Evolutionary conservation across 2,113 vertebrate species (phyloP), one percentile per base, ranked within the genome.

Genomic region (Chlorodrepanis virens): DNA sequence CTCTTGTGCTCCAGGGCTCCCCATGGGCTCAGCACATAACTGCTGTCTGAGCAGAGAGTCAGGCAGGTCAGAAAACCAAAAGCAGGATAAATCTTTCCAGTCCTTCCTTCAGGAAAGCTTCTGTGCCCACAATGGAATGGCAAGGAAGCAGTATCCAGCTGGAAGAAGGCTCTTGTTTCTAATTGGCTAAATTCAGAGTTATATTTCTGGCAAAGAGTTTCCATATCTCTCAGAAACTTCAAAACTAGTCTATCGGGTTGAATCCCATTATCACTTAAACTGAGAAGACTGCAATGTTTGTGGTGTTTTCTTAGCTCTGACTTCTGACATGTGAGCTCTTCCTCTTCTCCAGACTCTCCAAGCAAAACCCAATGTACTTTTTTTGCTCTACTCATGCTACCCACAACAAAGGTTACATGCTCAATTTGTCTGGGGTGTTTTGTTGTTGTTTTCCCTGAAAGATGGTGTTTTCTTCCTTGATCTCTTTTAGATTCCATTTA

Each of bases 1-100:
- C 1, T 45, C 17, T n/a, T 1, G 1, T 56, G 45, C 17, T 45
- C 37, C 0, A 0, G 16, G 45, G 52, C 39, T 49, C 52, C 27
- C 33, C 1, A 7, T 33, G 57, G 53, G 37, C 57, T 79, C 22
- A 69, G 42, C 28, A 18, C 11, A 21, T 53, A 8, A 4, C 23
- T 72, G 67, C 47, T 56, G 31, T 44, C 24, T 3, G 3, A 53
- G 31, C 37, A 5, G 9, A 27, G 22, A 20, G 45, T 37, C 11
- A 31, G 23, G 25, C 40, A 37, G 67, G 29, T 21, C 19, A 77
- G 37, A 83, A 56, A 29, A 42, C 5, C 16, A 33, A 65, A 72
- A 49, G 19, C 28, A 27, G 11, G 22, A 40, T 7, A 12, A 8
- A 68, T n/a, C 24, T 44, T 80, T 78, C 25, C 53, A 81, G 72